Evolutionary conservation across 2,113 vertebrate species (phyloP).

Genomic region (Eonycteris spelaea): DNA sequence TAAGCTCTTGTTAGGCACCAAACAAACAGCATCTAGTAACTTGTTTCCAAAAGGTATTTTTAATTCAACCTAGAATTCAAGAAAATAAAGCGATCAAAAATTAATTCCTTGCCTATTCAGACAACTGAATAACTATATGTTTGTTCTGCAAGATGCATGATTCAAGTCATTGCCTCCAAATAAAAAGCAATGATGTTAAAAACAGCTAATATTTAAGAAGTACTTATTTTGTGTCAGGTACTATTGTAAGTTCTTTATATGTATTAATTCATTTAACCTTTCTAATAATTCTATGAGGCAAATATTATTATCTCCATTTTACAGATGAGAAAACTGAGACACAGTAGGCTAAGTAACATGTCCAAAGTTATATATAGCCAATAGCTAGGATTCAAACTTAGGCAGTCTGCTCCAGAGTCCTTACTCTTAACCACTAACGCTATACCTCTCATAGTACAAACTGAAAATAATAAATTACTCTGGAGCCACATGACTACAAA

Average conservation of each 20-base stretch:
- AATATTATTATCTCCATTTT: slow-evolving; percentile 7
- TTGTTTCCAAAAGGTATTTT: slow-evolving; percentile 91
- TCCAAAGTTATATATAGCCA: neutral
- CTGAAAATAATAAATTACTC: slow-evolving; percentile 7
- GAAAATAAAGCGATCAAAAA: slow-evolving; percentile 22
- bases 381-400: neutral
- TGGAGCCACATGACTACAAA: neutral
- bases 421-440: neutral
- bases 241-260: neutral
- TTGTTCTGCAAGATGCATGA: slow-evolving; percentile 3
- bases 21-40: slow-evolving; percentile 86
- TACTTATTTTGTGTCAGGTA: neutral
- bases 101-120: slow-evolving; percentile 47
- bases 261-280: slow-evolving; percentile 35
- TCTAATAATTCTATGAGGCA: slow-evolving; percentile 21
- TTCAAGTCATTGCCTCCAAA: slow-evolving; percentile 18
- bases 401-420: neutral
- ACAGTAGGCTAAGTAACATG: neutral
- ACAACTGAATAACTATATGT: neutral
- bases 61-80: slow-evolving; percentile 86
- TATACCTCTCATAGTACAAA: neutral
- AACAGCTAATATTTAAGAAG: slow-evolving; percentile 31
- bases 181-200: slow-evolving; percentile 18
- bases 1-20: slow-evolving; percentile 80
- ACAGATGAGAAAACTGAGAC: neutral